Base-by-base conservation (phyloP, 2,113 vertebrate species). In the Heterotis niloticus region DNA sequence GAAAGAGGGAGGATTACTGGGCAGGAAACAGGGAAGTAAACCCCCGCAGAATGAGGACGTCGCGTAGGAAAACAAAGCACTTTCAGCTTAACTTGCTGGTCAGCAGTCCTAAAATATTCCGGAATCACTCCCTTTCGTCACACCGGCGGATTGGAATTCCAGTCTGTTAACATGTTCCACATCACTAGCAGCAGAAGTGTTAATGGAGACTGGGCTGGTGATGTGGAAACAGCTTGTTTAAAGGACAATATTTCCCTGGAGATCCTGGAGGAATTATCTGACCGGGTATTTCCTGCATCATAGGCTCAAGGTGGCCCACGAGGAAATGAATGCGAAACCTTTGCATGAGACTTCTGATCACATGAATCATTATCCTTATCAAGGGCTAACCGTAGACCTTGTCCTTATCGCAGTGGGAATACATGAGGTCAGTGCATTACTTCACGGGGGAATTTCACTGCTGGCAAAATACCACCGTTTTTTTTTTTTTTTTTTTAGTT, bases 1-100 rank as follows among this genome's bases (percentile, higher is more conserved):
- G 81, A 91, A 89, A 88, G 79, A 52, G 26, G 34, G 52, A 83
- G 79, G 76, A 80, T 82, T 84, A 82, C 71, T 64, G 75, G 75
- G 70, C 26, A 16, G 70, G 66, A 80, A 51, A 80, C 76, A 70
- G 68, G 28, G 26, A 76, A 52, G 64, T 72, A 65, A 79, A 79
- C 18, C 54, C 44, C 64, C 56, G 7, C 68, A 29, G 10, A 81
- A 28, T 71, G 59, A 44, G 26, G 28, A 76, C 54, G 26, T 64
- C 56, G n/a, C 62, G 26, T 64, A 76, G 20, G n/a, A 67, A 44
- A 77, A 65, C 14, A 11, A 54, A 66, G 51, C 66, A 28, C 13
- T 64, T 79, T 29, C 44, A 78, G 17, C 64, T 5, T 3, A 5
- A 78, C 59, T 75, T 28, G n/a, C 14, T 10, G 44, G 70, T 44